phyloP scores from a whole-genome alignment of 2,888 invertebrate species.

The Lasius platythorax region DNA sequence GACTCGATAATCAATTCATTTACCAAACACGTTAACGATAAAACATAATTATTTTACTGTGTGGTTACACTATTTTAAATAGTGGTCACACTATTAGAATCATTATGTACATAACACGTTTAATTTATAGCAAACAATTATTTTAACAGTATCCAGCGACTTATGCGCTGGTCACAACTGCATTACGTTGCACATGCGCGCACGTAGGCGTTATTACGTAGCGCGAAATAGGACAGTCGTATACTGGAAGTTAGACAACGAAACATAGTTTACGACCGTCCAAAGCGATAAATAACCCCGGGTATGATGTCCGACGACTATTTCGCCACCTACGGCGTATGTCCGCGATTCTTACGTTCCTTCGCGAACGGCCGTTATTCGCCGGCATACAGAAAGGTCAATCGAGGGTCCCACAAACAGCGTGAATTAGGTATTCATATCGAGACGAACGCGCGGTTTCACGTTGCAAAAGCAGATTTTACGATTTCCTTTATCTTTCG shows the following conservation, averaged over 20 bases:
- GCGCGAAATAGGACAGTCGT: slow-evolving; percentile 40
- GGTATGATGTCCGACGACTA: slow-evolving; percentile 52
- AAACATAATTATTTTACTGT: slow-evolving; percentile 9
- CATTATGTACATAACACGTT: not conserved
- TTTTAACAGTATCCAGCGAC: slow-evolving; percentile 13
- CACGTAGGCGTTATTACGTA: slow-evolving; percentile 55
- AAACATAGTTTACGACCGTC: slow-evolving; percentile 63
- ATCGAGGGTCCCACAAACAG: slow-evolving; percentile 49
- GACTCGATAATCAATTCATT: not conserved
- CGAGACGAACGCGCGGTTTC: not conserved
- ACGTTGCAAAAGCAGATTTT: slow-evolving; percentile 45
- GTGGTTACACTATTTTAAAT: not conserved
- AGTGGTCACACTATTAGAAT: not conserved
- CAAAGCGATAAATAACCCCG: slow-evolving; percentile 67
- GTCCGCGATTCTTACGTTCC: slow-evolving; percentile 52
- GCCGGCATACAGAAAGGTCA: slow-evolving; percentile 51
- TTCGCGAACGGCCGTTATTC: slow-evolving; percentile 12
- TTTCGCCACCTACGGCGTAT: slow-evolving; percentile 61
- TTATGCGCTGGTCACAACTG: slow-evolving; percentile 5
- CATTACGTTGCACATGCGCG: slow-evolving; percentile 29
- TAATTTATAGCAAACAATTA: slow-evolving; percentile 29
- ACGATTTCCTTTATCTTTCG: slow-evolving; percentile 42
- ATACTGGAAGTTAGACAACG: slow-evolving; percentile 53
- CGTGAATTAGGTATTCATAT: slow-evolving; percentile 45
- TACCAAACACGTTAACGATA: not conserved